Percentiles rank a stretch among this genome's conserved stretches.
phyloP scores from a whole-genome alignment of 1,140 invertebrate genomes.

The Theocolax elegans region DNA sequence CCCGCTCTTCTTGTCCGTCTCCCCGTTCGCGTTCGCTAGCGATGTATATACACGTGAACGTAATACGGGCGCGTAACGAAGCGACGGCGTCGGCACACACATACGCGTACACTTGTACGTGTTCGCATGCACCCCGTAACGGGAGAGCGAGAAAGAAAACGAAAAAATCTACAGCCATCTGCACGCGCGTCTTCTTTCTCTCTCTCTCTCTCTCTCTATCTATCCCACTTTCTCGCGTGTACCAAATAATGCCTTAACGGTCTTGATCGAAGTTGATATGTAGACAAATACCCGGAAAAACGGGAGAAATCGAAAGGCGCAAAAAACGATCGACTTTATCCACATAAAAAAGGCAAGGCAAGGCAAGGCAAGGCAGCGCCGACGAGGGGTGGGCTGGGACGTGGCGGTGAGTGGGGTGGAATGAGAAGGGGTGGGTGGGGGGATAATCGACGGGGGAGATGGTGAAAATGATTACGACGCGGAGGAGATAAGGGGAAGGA shows the following conservation, averaged over 20 bases:
- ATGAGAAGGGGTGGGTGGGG: neutral
- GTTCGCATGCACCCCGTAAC: neutral
- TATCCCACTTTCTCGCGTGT: neutral
- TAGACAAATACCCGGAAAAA: conserved; percentile 25
- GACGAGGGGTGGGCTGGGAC: neutral
- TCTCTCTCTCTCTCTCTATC: neutral
- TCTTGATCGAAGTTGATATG: neutral
- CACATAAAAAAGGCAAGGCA: conserved; percentile 6
- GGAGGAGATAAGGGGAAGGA: conserved; percentile 1
- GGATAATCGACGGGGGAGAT: neutral
- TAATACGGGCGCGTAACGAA: neutral
- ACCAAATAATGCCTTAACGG: conserved; percentile 5
- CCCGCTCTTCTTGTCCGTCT: neutral
- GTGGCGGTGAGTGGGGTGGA: too few species aligned
- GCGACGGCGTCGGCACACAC: neutral
- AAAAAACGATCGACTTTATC: conserved; percentile 21
- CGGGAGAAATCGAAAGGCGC: conserved; percentile 23
- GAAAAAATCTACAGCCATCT: conserved; percentile 23
- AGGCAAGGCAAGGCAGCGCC: neutral
- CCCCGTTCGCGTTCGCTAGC: too few species aligned
- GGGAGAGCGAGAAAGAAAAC: too few species aligned
- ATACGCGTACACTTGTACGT: too few species aligned
- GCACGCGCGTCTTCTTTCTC: neutral
- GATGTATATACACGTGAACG: conserved; percentile 39
- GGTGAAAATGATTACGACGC: conserved; percentile 3